These are phyloP conservation scores for Sisyra terminalis DNA, from an alignment of 2,888 invertebrate species.

Conservation along the genomic window DNA sequence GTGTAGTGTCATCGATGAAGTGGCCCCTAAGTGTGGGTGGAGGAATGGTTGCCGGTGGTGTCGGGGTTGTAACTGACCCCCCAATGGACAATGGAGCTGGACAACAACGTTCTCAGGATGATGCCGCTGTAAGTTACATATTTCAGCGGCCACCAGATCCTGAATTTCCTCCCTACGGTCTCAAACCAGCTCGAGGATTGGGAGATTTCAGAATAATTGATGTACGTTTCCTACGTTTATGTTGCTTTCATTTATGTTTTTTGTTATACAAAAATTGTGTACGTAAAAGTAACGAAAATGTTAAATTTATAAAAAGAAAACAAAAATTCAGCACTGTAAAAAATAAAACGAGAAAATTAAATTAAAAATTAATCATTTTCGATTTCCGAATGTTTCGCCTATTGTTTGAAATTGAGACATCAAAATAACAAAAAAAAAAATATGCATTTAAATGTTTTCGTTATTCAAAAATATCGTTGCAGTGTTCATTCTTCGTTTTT, in stretches of 20 bases:
- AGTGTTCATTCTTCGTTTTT: conserved; percentile 9
- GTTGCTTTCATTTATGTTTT: not conserved
- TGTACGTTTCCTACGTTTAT: conserved; percentile 36
- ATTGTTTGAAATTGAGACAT: no score
- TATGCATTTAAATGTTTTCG: no score
- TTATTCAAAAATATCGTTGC: not conserved
- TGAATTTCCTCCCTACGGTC: conserved; percentile 57
- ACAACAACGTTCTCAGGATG: conserved; percentile 66
- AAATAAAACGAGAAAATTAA: no score
- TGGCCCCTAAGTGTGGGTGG: conserved; percentile 25
- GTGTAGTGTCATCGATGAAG: conserved; percentile 45
- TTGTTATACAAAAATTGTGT: no score
- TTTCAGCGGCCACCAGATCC: conserved; percentile 73
- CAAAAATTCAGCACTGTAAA: no score
- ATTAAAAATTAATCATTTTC: no score
- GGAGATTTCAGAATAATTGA: conserved; percentile 79
- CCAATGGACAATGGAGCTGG: conserved; percentile 36
- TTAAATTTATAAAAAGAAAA: no score
- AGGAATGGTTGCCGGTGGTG: conserved; percentile 39
- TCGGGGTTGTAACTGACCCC: conserved; percentile 32
- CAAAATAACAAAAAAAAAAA: no score
- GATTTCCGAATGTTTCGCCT: no score
- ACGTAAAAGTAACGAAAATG: no score
- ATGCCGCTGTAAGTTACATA: conserved; percentile 85
- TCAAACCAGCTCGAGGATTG: conserved; percentile 59